phyloP scores from a whole-genome alignment of 2,888 invertebrate species.

The Monoplex corrugatus region DNA sequence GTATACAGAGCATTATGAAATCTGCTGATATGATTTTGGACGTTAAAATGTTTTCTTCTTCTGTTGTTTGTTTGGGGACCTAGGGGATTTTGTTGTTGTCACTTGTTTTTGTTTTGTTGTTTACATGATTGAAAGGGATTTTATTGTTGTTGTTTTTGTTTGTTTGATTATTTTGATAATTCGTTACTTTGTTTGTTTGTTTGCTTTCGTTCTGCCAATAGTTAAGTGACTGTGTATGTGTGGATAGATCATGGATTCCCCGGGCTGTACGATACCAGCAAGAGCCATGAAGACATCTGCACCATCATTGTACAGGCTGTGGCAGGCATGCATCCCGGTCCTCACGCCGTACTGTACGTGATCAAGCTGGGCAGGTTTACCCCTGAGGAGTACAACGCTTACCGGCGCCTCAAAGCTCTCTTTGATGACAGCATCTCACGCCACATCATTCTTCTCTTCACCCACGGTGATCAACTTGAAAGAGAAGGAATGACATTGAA shows the following conservation, averaged over 20 bases:
- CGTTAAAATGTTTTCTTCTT: too few relatives aligned
- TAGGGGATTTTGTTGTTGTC: too few relatives aligned
- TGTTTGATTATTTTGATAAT: too few relatives aligned
- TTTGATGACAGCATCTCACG: slow-evolving; percentile 54
- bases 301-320: slow-evolving; percentile 37
- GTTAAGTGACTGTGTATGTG: too few relatives aligned
- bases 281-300: slow-evolving; percentile 31
- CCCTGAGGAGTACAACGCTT: slow-evolving; percentile 16
- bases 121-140: neutral
- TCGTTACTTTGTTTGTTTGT: too few relatives aligned
- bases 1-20: too few relatives aligned
- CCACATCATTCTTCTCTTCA: slow-evolving; percentile 55
- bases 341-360: slow-evolving; percentile 38
- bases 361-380: slow-evolving; percentile 34
- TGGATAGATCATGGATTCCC: slow-evolving; percentile 38
- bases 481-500: slow-evolving; percentile 34
- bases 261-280: slow-evolving; percentile 30
- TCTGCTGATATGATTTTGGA: too few relatives aligned
- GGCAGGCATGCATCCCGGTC: slow-evolving; percentile 41
- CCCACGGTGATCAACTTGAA: slow-evolving; percentile 55
- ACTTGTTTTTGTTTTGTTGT: too few relatives aligned
- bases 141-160: too few relatives aligned
- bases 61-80: too few relatives aligned
- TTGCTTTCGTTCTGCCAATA: too few relatives aligned
- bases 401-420: slow-evolving; percentile 47